Conservation (phyloP, 2,113 vertebrate species). For the Thermophis baileyi region DNA sequence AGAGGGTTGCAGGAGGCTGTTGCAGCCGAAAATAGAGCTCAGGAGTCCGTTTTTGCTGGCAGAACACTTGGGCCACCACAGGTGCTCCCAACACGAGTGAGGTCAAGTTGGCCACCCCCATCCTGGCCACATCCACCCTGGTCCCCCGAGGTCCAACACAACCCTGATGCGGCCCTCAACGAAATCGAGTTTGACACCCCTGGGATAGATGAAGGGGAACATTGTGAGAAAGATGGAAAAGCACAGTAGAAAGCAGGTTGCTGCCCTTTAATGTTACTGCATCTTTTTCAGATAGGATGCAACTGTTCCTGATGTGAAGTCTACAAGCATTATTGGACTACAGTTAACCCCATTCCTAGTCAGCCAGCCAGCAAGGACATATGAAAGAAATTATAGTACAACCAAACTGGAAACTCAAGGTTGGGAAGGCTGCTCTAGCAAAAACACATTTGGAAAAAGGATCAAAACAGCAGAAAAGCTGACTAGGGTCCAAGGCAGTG, state of each 20-base stretch:
- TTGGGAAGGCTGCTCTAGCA: not conserved
- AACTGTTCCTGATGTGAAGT: not conserved
- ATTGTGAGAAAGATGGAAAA: not conserved
- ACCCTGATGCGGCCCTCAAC: too few relatives aligned
- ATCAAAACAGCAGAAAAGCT: not conserved
- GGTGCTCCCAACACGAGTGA: too few relatives aligned
- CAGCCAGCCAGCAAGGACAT: not conserved
- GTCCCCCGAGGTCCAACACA: too few relatives aligned
- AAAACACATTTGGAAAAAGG: not conserved
- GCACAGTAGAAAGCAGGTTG: too few relatives aligned
- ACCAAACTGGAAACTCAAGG: not conserved
- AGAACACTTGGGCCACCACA: too few relatives aligned
- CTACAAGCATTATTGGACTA: not conserved
- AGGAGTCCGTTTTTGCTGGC: too few relatives aligned
- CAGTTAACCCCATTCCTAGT: not conserved
- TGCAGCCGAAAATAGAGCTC: too few relatives aligned
- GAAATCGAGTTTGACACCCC: too few relatives aligned
- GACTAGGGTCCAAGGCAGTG: not conserved
- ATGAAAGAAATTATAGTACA: not conserved
- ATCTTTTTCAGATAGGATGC: not conserved
- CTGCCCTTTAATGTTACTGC: not conserved
- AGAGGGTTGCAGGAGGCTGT: too few relatives aligned
- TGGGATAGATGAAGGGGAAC: not conserved
- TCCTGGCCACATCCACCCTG: too few relatives aligned
- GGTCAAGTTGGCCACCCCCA: too few relatives aligned